Base-by-base conservation (phyloP, 2,888 invertebrate species). In the Horisme vitalbata region DNA sequence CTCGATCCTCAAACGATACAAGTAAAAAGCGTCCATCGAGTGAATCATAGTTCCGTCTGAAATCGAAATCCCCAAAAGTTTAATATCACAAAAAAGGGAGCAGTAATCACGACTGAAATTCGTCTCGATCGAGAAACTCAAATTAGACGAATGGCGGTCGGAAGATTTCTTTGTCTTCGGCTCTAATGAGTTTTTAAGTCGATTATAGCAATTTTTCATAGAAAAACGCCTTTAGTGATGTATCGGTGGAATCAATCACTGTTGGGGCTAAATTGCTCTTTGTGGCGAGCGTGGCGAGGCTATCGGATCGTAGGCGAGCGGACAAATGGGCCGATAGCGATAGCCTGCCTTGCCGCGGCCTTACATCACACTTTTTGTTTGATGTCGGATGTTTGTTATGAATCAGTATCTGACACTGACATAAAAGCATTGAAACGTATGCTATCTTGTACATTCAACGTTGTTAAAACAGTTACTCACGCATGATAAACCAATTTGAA, bases 141-240 rank as follows among this genome's bases (percentile, higher is more conserved):
- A 85, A 86, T 87, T 84, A 84, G 85, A 84, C 78, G 78, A 79
- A 84, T 84, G 84, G 80, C 87, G 83, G 80, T 74, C 79, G 79
- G 81, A 61, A 75, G 81, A 78, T 80, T 83, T 83, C 88, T 89
- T 89, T 89, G 89, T 89, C 89, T 89, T 85, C 82, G 72, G 68
- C 81, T 52, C 83, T 88, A 89, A 89, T 88, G 89, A 89, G 87
- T 89, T 89, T 89, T 89, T 89, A 89, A 89, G 89, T 89, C 89
- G 89, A 89, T 89, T 89, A 88, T 85, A 75, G 84, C 85, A 79
- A 89, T 89, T 89, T 89, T 89, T 89, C 89, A 89, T 89, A 89
- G 89, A 88, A 89, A 88, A 89, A 85, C 86, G 81, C 87, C 77
- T 83, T 82, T 85, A 83, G 88, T 89, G 89, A 89, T 89, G 89